Evolutionary conservation across 2,113 vertebrate species (phyloP), one percentile per base, ranked within the genome.

Genomic region (Erinaceus europaeus): DNA sequence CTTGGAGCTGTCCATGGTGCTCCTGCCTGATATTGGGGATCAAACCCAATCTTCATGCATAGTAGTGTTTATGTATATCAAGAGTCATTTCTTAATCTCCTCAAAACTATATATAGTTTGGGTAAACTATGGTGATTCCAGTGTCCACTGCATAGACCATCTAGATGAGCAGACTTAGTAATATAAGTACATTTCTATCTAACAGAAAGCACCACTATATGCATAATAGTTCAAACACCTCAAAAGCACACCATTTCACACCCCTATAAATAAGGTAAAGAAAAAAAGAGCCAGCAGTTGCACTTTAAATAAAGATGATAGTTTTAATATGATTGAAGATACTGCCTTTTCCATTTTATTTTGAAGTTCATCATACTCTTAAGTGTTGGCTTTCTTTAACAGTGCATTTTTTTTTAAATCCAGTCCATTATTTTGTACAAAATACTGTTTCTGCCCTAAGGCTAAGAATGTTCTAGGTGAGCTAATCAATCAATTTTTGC

Each of bases 221-320:
- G 88, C 72, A 76, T 76, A 80, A 50, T 91, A 94, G 92, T 92
- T 95, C 91, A 91, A 27, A 92, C 76, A 81, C 94, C 94, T 62
- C 95, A 93, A 93, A 92, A 94, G 95, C 50, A 78, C 48, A 89
- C 88, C 83, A 93, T 95, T 94, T 89, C n/a, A n/a, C n/a, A n/a
- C n/a, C n/a, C n/a, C n/a, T n/a, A n/a, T n/a, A n/a, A n/a, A n/a
- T n/a, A n/a, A n/a, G n/a, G n/a, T n/a, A n/a, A n/a, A n/a, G n/a
- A n/a, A n/a, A n/a, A n/a, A n/a, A n/a, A n/a, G n/a, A n/a, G n/a
- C n/a, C n/a, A n/a, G n/a, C n/a, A n/a, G n/a, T n/a, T n/a, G n/a
- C 0, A 92, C 95, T 97, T 95, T 40, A 94, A 96, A 94, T 90
- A 95, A 93, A 93, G 90, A 88, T 90, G 84, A 94, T 32, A 65